Conservation (phyloP, 1,140 invertebrate species). For the Ganaspis sp. region DNA sequence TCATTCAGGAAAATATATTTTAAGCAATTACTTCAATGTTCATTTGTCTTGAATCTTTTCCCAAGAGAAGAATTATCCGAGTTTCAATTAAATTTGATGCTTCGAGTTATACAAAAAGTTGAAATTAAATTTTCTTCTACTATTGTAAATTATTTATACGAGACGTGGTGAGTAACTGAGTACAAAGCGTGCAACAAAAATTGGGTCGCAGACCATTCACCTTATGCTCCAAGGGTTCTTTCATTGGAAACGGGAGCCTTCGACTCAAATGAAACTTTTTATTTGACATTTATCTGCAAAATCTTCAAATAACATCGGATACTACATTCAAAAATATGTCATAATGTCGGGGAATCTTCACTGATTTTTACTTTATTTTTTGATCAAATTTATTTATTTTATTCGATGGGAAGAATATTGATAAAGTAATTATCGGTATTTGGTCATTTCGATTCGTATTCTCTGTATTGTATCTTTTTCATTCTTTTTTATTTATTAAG, state of each 20-base stretch:
- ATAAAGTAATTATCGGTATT: too few species aligned
- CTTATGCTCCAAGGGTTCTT: neutral
- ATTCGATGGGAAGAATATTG: too few species aligned
- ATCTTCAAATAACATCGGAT: conserved; percentile 1
- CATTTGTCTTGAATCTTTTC: conserved; percentile 7
- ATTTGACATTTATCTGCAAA: conserved; percentile 10
- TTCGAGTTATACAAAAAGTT: neutral
- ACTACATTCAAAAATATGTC: neutral
- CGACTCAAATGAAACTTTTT: conserved; percentile 10
- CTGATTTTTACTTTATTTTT: neutral
- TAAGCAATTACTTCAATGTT: neutral
- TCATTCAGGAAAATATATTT: too few species aligned
- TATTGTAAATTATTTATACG: conserved; percentile 14
- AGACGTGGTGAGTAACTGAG: neutral
- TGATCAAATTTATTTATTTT: too few species aligned
- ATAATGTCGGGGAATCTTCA: neutral
- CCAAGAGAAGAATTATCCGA: neutral
- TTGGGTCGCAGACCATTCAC: conserved; percentile 8
- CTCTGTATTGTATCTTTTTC: too few species aligned
- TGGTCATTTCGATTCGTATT: too few species aligned
- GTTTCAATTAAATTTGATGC: neutral
- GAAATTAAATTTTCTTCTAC: conserved; percentile 10
- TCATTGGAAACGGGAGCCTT: neutral
- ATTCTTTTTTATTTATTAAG: too few species aligned
- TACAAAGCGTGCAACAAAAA: conserved; percentile 7